These are phyloP conservation scores for Monoplex corrugatus DNA, from an alignment of 2,888 invertebrate genomes.

Conservation along the genomic window DNA sequence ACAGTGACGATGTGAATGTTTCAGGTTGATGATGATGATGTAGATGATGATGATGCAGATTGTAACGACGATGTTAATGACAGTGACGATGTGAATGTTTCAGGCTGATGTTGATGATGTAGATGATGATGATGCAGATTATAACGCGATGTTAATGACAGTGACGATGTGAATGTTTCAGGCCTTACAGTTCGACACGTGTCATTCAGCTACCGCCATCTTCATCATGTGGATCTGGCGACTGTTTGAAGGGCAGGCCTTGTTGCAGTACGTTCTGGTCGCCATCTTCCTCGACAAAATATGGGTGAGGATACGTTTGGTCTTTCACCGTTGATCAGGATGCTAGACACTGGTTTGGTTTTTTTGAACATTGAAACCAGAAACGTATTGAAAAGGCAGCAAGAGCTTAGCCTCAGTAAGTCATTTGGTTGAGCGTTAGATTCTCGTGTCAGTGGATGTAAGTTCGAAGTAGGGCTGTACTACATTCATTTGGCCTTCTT, in stretches of 20 bases:
- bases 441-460: too few relatives aligned
- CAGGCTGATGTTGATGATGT: too few relatives aligned
- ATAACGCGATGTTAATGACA: not conserved
- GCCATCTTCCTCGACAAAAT: slow-evolving; percentile 71
- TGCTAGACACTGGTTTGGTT: too few relatives aligned
- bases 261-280: slow-evolving; percentile 67
- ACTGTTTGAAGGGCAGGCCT: slow-evolving; percentile 69
- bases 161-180: slow-evolving; percentile 51
- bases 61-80: too few relatives aligned
- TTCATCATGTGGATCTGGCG: slow-evolving; percentile 71
- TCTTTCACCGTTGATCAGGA: too few relatives aligned
- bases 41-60: not conserved
- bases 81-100: not conserved
- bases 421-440: too few relatives aligned
- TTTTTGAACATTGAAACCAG: too few relatives aligned
- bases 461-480: too few relatives aligned
- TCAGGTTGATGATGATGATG: slow-evolving; percentile 6
- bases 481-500: too few relatives aligned
- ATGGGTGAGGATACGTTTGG: slow-evolving; percentile 70
- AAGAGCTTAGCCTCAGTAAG: too few relatives aligned
- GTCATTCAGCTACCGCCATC: slow-evolving; percentile 70
- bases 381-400: too few relatives aligned
- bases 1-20: not conserved
- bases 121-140: not conserved
- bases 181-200: slow-evolving; percentile 65